Evolutionary conservation across 2,113 vertebrate species (phyloP).

Genomic region (Scytalopus superciliaris): DNA sequence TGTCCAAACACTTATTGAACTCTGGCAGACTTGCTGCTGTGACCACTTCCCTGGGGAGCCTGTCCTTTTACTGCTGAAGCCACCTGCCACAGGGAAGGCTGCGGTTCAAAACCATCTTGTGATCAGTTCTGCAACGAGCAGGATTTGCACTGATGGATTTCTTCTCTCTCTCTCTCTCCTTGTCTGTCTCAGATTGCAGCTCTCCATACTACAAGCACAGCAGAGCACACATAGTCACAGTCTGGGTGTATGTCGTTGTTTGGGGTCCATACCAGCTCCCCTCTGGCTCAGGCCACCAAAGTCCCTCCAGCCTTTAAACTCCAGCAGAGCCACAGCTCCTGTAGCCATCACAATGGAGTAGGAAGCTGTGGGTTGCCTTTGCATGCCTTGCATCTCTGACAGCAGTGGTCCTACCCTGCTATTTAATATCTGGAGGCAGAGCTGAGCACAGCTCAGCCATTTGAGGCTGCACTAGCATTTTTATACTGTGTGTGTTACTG

Average conservation of each 20-base stretch:
- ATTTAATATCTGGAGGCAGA: neutral
- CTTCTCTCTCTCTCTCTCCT: neutral
- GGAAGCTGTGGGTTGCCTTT: neutral
- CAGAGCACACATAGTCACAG: neutral
- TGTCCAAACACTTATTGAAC: neutral
- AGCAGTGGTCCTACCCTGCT: neutral
- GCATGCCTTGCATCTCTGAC: neutral
- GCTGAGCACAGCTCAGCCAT: neutral
- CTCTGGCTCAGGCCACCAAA: neutral
- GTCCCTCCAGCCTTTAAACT: neutral
- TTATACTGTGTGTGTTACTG: rapidly evolving
- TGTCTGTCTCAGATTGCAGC: neutral
- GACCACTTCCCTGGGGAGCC: neutral
- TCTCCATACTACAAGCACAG: neutral
- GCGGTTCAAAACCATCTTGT: neutral
- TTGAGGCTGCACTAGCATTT: neutral
- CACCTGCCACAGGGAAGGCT: neutral
- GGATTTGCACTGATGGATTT: neutral
- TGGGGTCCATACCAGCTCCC: neutral
- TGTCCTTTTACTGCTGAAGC: neutral
- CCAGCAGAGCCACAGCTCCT: neutral
- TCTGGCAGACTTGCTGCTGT: neutral
- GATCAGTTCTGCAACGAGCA: neutral
- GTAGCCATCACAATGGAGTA: rapidly evolving
- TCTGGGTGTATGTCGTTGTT: neutral